These are phyloP conservation scores for Anser cygnoides DNA, from an alignment of 2,113 vertebrate species.

Conservation along the genomic window DNA sequence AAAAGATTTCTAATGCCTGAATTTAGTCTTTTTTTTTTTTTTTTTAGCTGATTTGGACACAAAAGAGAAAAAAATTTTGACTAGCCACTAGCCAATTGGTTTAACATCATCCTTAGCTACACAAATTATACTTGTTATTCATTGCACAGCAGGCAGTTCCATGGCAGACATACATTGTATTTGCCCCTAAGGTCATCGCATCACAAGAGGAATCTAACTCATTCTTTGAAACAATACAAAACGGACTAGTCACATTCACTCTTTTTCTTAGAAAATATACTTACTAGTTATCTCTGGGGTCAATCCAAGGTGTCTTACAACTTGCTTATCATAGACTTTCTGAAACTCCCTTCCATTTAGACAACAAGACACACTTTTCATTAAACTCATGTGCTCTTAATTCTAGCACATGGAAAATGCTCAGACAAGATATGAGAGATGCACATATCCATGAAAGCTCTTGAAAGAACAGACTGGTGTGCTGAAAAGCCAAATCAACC, in stretches of 20 bases:
- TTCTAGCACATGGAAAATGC: background rate
- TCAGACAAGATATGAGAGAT: background rate
- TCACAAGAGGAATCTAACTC: background rate
- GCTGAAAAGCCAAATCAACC: background rate
- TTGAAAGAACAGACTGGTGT: background rate
- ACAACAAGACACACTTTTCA: background rate
- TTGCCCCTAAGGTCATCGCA: background rate
- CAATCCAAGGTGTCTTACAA: background rate
- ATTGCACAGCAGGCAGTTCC: background rate
- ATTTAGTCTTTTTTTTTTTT: background rate
- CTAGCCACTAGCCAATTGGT: background rate
- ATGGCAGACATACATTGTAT: background rate
- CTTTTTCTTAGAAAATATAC: background rate
- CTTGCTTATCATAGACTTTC: background rate
- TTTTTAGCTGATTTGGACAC: background rate
- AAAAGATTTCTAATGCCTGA: accelerated
- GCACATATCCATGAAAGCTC: background rate
- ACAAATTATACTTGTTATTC: background rate
- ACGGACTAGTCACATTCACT: background rate
- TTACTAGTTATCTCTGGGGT: background rate
- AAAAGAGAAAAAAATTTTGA: accelerated
- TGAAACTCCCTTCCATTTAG: background rate
- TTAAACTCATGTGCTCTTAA: background rate
- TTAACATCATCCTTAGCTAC: background rate
- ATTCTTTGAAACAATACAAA: background rate